phyloP scores from a whole-genome alignment of 2,888 invertebrate genomes.

The Mystacides longicornis region DNA sequence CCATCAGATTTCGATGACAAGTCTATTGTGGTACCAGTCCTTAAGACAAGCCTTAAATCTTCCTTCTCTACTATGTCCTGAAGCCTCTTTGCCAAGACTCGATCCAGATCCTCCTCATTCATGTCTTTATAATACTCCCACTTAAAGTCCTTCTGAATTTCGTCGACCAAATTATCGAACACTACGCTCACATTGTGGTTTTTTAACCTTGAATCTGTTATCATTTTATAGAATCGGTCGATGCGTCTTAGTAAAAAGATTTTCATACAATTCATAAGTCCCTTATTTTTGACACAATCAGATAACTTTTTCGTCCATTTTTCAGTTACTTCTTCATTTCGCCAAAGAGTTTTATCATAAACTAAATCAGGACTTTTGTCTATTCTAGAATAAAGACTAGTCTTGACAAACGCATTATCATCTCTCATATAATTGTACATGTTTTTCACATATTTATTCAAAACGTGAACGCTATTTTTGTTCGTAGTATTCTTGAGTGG shows the following conservation, averaged over 20 bases:
- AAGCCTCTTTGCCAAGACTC: constrained; percentile 44
- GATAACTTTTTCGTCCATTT: constrained; percentile 29
- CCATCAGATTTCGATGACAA: constrained; percentile 47
- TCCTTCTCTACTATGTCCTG: constrained; percentile 45
- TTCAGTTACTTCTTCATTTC: constrained; percentile 10
- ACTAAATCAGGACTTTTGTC: no score
- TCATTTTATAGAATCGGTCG: constrained; percentile 32
- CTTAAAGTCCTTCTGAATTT: constrained; percentile 33
- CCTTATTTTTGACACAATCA: constrained; percentile 35
- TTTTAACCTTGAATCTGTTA: constrained; percentile 26
- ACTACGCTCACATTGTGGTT: constrained; percentile 32
- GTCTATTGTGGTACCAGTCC: constrained; percentile 46
- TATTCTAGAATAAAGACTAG: no score
- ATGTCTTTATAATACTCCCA: constrained; percentile 40
- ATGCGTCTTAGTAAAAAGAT: constrained; percentile 50
- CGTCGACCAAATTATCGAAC: constrained; percentile 29
- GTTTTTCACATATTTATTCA: not conserved
- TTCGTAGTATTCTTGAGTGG: not conserved
- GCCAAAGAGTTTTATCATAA: not conserved
- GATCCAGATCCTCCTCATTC: constrained; percentile 44
- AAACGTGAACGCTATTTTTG: not conserved
- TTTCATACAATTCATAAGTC: constrained; percentile 48
- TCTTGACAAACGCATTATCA: not conserved
- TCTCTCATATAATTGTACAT: not conserved
- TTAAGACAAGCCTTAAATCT: constrained; percentile 42